Evolutionary conservation across 2,888 invertebrate genomes (phyloP).

Genomic region (Caenorhabditis imperialis): DNA sequence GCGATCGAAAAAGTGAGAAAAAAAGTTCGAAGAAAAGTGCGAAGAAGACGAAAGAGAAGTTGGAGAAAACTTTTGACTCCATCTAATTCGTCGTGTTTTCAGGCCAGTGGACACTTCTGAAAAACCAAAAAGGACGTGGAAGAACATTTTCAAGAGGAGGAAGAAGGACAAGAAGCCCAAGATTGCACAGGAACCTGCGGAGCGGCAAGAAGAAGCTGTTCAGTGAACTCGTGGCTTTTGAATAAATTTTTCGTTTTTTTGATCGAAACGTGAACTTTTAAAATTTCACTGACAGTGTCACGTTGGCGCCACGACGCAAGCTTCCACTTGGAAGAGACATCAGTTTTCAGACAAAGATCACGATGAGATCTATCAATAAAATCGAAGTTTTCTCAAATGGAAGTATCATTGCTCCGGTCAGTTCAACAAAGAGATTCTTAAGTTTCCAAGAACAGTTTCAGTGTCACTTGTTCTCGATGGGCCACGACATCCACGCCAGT

Average conservation of each 20-base stretch:
- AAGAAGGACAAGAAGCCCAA: neutral
- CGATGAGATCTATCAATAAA: constrained; percentile 39
- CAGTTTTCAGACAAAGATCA: neutral
- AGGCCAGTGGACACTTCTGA: neutral
- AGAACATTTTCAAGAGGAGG: constrained; percentile 21
- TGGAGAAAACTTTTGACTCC: neutral
- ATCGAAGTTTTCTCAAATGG: constrained; percentile 37
- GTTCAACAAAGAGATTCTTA: no score
- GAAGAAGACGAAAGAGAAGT: neutral
- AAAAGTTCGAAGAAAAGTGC: neutral
- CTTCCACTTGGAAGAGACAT: no score
- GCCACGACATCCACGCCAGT: constrained; percentile 24
- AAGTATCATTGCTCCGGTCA: constrained; percentile 35
- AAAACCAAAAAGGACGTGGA: constrained; percentile 17
- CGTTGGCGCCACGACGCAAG: no score
- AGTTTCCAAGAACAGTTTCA: constrained; percentile 2
- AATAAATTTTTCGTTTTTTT: no score
- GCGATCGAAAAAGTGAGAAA: neutral
- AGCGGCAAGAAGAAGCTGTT: constrained; percentile 2
- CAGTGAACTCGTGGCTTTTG: no score
- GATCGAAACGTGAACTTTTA: constrained; percentile 13
- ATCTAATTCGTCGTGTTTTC: neutral
- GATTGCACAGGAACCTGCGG: constrained; percentile 3
- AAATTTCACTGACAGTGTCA: no score
- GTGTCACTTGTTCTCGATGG: constrained; percentile 40